Percentiles rank a stretch among this genome's conserved stretches.
Conservation (phyloP, 2,113 vertebrate species). For the Oncorhynchus mykiss region DNA sequence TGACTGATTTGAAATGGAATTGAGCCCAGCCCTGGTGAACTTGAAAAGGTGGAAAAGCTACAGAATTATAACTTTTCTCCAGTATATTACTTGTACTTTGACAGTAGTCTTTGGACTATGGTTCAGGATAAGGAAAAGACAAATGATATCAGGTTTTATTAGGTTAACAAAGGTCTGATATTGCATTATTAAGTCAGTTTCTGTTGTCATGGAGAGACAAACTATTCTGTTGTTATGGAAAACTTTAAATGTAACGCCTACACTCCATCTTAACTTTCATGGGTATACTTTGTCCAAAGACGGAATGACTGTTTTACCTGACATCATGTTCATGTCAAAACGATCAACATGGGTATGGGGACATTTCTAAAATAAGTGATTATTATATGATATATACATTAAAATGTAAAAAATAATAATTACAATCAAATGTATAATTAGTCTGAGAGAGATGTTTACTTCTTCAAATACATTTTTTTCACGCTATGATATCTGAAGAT, state of each 20-base stretch:
- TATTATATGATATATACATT: slow-evolving; percentile 12
- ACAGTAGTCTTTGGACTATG: not conserved
- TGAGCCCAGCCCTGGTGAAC: not conserved
- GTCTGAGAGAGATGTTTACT: slow-evolving; percentile 47
- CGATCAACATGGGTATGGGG: slow-evolving; percentile 3
- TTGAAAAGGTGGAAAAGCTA: not conserved
- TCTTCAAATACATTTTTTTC: slow-evolving; percentile 34
- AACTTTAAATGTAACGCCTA: slow-evolving; percentile 9
- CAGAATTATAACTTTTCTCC: not conserved
- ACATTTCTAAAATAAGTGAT: slow-evolving; percentile 28
- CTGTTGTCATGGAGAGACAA: slow-evolving; percentile 62
- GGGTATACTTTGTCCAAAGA: slow-evolving; percentile 7
- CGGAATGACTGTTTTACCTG: not conserved
- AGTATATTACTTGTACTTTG: not conserved
- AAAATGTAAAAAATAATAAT: slow-evolving; percentile 2
- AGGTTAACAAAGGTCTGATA: not conserved
- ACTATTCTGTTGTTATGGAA: slow-evolving; percentile 1
- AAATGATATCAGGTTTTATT: not conserved
- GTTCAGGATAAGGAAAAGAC: not conserved
- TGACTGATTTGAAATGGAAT: no score
- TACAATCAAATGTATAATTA: slow-evolving; percentile 10
- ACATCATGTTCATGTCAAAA: slow-evolving; percentile 14
- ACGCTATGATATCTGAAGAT: slow-evolving; percentile 15
- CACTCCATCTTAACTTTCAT: not conserved
- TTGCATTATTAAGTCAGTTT: slow-evolving; percentile 55